Evolutionary conservation across 2,888 invertebrate genomes (phyloP), one percentile per base, ranked within the genome.

Genomic region (Ophion slaviceki): DNA sequence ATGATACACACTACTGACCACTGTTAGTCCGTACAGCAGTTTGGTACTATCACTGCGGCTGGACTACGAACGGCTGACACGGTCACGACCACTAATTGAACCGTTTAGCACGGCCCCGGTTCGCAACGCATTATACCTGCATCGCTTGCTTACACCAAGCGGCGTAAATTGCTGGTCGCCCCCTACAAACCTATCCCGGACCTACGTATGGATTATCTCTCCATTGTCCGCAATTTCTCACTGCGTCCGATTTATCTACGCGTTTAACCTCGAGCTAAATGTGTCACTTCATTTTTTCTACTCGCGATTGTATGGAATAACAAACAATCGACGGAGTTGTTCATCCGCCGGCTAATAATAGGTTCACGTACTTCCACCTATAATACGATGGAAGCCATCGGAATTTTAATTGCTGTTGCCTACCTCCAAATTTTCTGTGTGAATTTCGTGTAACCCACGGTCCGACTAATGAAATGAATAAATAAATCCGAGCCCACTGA

Each of bases 51-150:
- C 86, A 85, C 82, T 75, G 82, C 68, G 76, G 67, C 72, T 36
- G 80, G 84, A 82, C 84, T 86, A 87, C 88, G 86, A 89, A 89
- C 86, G 88, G 87, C 88, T 89, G 88, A 89, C 88, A 88, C 89
- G 87, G 88, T 88, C 89, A 87, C 87, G 87, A 87, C 84, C 88
- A 83, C 88, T 89, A 89, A 89, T 89, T 88, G 89, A 89, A 89
- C 87, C 89, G 89, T 89, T 89, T 89, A 89, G 88, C 87, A 88
- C 85, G 87, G 85, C 81, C 78, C 78, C 72, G 59, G 78, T 66
- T 74, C 85, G 80, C 83, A 85, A 84, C 85, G 86, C 86, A 82
- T 87, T 87, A 86, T 85, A 81, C 76, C 78, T 82, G 79, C 81
- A 75, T 68, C 81, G 77, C 82, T 86, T 86, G 85, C 84, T 88